Base-by-base conservation (phyloP, 2,888 invertebrate genomes). In the Piscicola geometra region DNA sequence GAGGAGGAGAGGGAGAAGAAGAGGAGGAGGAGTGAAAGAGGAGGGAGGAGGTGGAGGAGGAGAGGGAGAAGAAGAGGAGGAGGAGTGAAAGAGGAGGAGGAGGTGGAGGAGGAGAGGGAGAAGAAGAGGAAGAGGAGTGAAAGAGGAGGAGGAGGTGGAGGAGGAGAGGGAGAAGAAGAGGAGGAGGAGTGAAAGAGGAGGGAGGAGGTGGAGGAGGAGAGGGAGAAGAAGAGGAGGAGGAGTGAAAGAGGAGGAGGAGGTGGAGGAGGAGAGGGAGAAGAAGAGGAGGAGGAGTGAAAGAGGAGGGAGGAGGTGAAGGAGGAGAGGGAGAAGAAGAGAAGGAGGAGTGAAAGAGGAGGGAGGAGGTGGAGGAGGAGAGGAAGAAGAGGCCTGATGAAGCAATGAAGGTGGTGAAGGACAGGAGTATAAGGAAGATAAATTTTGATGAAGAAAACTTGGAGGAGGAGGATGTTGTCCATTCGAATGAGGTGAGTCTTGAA, bases 201-300 rank as follows among this genome's bases (percentile, higher is more conserved):
- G n/a, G 9, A 64, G 9, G 30, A 64, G n/a, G 64, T 12, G n/a
- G n/a, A 28, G 9, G n/a, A 28, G 12, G n/a, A 12, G 64, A 25
- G 12, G 9, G 12, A 64, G 12, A 9, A 25, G n/a, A 9, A 64
- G n/a, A 21, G 30, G n/a, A 64, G 12, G 32, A 72, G 3, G 32
- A 72, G 30, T 32, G 33, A n/a, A 56, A 32, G 21, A 60, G 50
- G 18, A 21, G 0, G 9, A 36, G 12, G n/a, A 36, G 32, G n/a
- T 12, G 15, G 15, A 18, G 32, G 25, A 18, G 69, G 35, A 35
- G 35, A 30, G 12, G 25, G 41, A 21, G 28, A 15, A 15, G 50
- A 25, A 1, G 28, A 36, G 25, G 71, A 50, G n/a, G 64, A 64
- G 28, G n/a, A n/a, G n/a, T n/a, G n/a, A 47, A 71, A 30, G 71